A percentile compares a stretch with the other conserved stretches of the same genome.
phyloP scores from a whole-genome alignment of 2,888 invertebrate genomes.

The Bombylius major region DNA sequence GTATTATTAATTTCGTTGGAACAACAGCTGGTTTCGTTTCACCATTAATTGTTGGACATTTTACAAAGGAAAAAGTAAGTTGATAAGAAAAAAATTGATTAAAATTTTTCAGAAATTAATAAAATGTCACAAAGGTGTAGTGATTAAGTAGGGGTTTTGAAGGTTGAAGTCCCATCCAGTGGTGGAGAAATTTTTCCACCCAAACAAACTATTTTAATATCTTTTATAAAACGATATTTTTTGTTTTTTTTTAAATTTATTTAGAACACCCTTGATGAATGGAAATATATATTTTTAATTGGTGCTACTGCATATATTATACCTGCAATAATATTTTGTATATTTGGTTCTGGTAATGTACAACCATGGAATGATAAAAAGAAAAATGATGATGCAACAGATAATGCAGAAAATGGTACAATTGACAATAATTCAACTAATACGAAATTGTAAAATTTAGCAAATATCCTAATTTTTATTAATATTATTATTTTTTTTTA shows the following conservation, averaged over 20 bases:
- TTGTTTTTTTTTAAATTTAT: background rate
- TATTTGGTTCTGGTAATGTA: conserved; percentile 57
- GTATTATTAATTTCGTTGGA: conserved; percentile 61
- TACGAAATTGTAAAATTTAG: no score
- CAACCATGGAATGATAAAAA: conserved; percentile 51
- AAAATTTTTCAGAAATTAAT: background rate
- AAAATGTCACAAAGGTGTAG: no score
- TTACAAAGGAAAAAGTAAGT: conserved; percentile 43
- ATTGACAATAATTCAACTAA: no score
- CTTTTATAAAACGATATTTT: no score
- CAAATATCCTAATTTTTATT: no score
- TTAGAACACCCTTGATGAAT: conserved; percentile 62
- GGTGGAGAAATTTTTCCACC: no score
- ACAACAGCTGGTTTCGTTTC: conserved; percentile 57
- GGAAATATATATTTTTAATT: conserved; percentile 61
- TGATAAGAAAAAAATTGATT: background rate
- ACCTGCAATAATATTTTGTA: conserved; percentile 53
- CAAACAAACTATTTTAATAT: no score
- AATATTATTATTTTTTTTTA: no score
- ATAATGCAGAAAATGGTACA: background rate
- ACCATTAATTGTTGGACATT: conserved; percentile 53
- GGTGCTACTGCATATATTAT: conserved; percentile 57
- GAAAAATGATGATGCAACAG: background rate
- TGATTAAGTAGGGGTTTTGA: no score
- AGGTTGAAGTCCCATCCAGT: no score